These are phyloP conservation scores for Rhamnusium bicolor DNA, from an alignment of 2,888 invertebrate species.

Conservation along the genomic window DNA sequence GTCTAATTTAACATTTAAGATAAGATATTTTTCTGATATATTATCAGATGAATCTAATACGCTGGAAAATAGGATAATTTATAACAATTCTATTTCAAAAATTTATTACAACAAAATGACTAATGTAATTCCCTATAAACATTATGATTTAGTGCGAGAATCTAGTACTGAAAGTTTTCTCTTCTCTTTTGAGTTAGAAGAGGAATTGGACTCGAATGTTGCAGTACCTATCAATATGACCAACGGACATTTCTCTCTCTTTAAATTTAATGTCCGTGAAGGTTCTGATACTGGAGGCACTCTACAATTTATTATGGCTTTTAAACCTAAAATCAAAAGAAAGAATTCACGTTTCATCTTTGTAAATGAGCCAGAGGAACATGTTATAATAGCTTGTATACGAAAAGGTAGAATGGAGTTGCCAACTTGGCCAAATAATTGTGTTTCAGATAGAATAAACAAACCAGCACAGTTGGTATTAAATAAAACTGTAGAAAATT, in stretches of 20 bases:
- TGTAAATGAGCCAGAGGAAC: slow-evolving; percentile 62
- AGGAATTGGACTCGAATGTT: slow-evolving; percentile 75
- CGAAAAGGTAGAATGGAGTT: slow-evolving; percentile 75
- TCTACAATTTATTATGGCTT: slow-evolving; percentile 80
- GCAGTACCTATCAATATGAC: slow-evolving; percentile 81
- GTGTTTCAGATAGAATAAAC: slow-evolving; percentile 70
- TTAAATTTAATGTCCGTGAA: slow-evolving; percentile 81
- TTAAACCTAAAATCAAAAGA: slow-evolving; percentile 74
- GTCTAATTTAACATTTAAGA: slow-evolving; percentile 27
- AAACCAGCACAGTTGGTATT: slow-evolving; percentile 76
- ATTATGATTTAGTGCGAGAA: slow-evolving; percentile 72
- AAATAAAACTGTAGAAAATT: slow-evolving; percentile 78
- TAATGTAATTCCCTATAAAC: slow-evolving; percentile 60
- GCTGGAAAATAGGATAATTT: slow-evolving; percentile 43
- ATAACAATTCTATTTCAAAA: slow-evolving; percentile 45
- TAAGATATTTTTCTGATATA: slow-evolving; percentile 40
- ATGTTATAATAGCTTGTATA: slow-evolving; percentile 77
- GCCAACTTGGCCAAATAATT: slow-evolving; percentile 77
- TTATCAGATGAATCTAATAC: slow-evolving; percentile 30
- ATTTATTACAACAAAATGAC: slow-evolving; percentile 49
- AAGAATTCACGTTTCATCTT: slow-evolving; percentile 31
- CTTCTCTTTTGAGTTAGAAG: slow-evolving; percentile 81
- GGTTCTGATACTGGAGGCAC: slow-evolving; percentile 88
- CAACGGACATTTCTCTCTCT: slow-evolving; percentile 76
- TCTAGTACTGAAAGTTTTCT: slow-evolving; percentile 83